Evolutionary conservation across 2,888 invertebrate species (phyloP).

Genomic region (Netelia melanura): DNA sequence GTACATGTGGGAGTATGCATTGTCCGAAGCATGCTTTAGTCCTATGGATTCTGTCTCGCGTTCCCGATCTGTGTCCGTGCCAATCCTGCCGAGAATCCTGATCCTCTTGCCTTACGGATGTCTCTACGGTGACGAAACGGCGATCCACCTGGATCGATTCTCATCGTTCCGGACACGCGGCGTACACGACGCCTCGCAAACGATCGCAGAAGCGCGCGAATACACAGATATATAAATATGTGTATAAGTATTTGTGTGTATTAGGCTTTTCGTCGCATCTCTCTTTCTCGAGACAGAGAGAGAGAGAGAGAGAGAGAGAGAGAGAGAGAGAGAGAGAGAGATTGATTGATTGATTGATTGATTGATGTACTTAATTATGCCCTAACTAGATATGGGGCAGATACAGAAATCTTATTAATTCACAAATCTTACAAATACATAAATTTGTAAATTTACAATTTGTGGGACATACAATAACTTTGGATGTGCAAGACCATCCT

Average conservation of each 20-base stretch:
- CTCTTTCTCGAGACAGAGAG: background rate
- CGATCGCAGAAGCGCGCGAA: slow-evolving; percentile 14
- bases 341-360: too few relatives aligned
- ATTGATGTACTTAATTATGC: background rate
- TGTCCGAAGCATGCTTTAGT: slow-evolving; percentile 19
- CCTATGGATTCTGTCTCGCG: slow-evolving; percentile 40
- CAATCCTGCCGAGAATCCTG: slow-evolving; percentile 52
- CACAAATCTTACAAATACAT: too few relatives aligned
- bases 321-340: background rate
- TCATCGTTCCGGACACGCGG: slow-evolving; percentile 47
- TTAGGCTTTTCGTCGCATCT: background rate
- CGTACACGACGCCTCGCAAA: background rate
- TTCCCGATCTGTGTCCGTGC: slow-evolving; percentile 39
- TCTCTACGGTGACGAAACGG: background rate
- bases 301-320: background rate
- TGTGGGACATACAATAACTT: too few relatives aligned
- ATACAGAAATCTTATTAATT: too few relatives aligned
- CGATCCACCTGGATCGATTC: slow-evolving; percentile 57
- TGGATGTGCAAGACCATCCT: too few relatives aligned
- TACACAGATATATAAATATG: slow-evolving; percentile 1
- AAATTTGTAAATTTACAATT: too few relatives aligned
- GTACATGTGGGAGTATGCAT: background rate
- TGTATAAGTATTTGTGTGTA: background rate
- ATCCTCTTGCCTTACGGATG: slow-evolving; percentile 40
- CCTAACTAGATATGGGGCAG: too few relatives aligned